Conservation (phyloP, 2,113 vertebrate species). For the Serilophus lunatus region DNA sequence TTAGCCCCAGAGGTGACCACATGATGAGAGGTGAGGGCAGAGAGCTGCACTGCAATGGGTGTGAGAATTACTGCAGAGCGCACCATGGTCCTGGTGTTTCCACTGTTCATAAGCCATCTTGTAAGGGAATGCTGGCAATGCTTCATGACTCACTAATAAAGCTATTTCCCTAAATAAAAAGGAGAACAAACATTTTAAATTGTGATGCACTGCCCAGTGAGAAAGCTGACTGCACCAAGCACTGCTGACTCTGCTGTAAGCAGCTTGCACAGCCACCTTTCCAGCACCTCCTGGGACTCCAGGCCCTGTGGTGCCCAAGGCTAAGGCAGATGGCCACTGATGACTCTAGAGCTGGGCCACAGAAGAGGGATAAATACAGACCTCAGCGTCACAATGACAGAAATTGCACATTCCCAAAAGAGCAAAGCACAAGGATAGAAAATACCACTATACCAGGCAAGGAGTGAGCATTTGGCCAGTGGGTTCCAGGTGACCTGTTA, state of each 20-base stretch:
- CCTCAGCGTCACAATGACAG: background rate
- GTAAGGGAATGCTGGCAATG: accelerated
- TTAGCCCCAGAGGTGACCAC: background rate
- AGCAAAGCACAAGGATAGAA: background rate
- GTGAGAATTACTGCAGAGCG: background rate
- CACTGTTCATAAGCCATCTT: background rate
- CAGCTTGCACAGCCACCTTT: background rate
- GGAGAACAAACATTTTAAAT: background rate
- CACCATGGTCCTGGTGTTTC: accelerated
- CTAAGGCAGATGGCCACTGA: background rate
- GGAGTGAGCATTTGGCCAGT: background rate
- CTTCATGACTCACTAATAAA: background rate
- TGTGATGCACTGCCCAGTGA: background rate
- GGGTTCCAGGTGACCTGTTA: background rate
- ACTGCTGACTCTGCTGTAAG: background rate
- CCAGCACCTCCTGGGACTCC: background rate
- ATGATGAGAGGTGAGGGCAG: background rate
- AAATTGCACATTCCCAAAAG: background rate
- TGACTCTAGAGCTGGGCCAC: background rate
- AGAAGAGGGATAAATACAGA: background rate
- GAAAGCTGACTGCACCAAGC: background rate
- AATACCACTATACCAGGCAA: background rate
- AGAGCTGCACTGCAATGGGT: background rate
- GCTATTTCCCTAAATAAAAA: background rate
- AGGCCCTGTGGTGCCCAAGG: accelerated